Conservation (phyloP, 2,113 vertebrate species). For the Collichthys lucidus region DNA sequence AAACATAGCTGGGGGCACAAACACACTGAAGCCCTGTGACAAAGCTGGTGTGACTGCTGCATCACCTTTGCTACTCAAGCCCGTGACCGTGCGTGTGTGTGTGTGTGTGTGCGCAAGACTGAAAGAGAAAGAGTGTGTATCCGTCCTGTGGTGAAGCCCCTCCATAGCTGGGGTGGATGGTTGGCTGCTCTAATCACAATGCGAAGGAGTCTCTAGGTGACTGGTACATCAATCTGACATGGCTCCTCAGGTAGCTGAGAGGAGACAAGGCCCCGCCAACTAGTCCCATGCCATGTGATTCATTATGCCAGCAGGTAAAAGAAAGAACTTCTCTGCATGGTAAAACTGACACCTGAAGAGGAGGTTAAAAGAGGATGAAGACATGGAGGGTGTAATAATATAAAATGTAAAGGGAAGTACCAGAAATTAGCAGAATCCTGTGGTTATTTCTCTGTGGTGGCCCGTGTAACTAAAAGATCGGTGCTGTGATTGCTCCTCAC, state of each 20-base stretch:
- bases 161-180: slow-evolving; percentile 61
- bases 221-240: slow-evolving; percentile 83
- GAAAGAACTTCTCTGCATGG: slow-evolving; percentile 63
- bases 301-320: slow-evolving; percentile 72
- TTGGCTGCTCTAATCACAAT: slow-evolving; percentile 79
- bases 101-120: slow-evolving; percentile 9
- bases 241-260: slow-evolving; percentile 75
- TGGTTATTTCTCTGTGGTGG: slow-evolving; percentile 32
- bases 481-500: slow-evolving; percentile 49
- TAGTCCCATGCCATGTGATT: slow-evolving; percentile 73
- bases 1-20: slow-evolving; percentile 76
- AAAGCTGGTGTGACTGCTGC: slow-evolving; percentile 71
- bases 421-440: slow-evolving; percentile 49
- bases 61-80: slow-evolving; percentile 80
- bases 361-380: slow-evolving; percentile 52
- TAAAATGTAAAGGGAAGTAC: slow-evolving; percentile 26
- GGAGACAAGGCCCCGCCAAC: slow-evolving; percentile 73
- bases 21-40: slow-evolving; percentile 69
- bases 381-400: slow-evolving; percentile 21
- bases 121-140: slow-evolving; percentile 31
- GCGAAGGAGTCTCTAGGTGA: slow-evolving; percentile 77
- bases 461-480: slow-evolving; percentile 46
- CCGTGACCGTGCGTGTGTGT: slow-evolving; percentile 33
- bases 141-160: slow-evolving; percentile 56
- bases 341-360: slow-evolving; percentile 68